Percentiles rank a stretch among this genome's conserved stretches.
These are phyloP conservation scores for Tipula vernalis DNA, from an alignment of 2,888 invertebrate genomes.

Conservation along the genomic window DNA sequence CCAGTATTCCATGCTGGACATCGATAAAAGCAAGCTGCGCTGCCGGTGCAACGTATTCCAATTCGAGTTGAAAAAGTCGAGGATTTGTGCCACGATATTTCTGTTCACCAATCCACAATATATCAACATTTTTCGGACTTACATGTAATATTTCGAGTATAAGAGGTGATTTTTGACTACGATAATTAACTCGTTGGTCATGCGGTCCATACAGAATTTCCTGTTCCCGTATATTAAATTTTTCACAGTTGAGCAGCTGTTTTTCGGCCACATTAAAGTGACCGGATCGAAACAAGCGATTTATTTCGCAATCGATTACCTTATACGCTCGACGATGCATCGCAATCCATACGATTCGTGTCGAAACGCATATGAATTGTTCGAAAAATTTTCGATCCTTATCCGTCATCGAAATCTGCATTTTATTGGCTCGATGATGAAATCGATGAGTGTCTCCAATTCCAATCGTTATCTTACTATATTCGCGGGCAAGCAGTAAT, in stretches of 20 bases:
- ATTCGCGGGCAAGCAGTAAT: constrained; percentile 30
- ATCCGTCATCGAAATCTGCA: constrained; percentile 25
- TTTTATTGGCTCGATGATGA: constrained; percentile 26
- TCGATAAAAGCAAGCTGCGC: constrained; percentile 28
- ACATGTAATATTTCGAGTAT: constrained; percentile 27
- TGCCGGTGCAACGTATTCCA: constrained; percentile 29
- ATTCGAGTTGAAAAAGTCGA: constrained; percentile 27
- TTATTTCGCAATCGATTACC: constrained; percentile 29
- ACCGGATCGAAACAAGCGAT: constrained; percentile 30
- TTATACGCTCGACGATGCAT: constrained; percentile 28
- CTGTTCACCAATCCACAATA: constrained; percentile 31
- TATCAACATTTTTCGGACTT: constrained; percentile 23
- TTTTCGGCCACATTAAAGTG: constrained; percentile 25
- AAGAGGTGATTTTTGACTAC: constrained; percentile 28
- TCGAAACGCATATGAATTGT: constrained; percentile 26
- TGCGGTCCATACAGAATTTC: constrained; percentile 27
- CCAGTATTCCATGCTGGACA: constrained; percentile 29
- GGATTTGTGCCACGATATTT: constrained; percentile 30
- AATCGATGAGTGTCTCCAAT: constrained; percentile 21
- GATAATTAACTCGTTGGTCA: constrained; percentile 26
- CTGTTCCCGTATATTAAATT: constrained; percentile 23
- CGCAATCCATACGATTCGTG: constrained; percentile 30
- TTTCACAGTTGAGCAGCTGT: constrained; percentile 17
- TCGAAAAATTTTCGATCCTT: constrained; percentile 27
- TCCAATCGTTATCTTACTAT: constrained; percentile 21